Evolutionary conservation across 2,113 vertebrate genomes (phyloP), one percentile per base, ranked within the genome.

Genomic region (Tragulus kanchil): DNA sequence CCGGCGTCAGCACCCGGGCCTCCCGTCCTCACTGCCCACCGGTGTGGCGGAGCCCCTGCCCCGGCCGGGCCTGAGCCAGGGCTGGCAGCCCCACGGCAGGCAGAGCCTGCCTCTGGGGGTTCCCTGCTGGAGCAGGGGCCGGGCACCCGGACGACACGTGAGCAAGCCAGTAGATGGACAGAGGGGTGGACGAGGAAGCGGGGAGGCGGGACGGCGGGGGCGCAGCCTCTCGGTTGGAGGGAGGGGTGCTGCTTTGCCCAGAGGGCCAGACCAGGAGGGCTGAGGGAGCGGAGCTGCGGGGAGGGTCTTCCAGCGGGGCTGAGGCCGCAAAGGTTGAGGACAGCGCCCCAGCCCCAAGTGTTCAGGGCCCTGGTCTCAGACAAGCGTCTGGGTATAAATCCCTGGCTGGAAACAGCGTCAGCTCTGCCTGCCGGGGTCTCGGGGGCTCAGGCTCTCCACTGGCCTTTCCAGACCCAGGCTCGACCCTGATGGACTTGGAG

Each of bases 111-210:
- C 26, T 9, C 61, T 36, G 36, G 36, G 36, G 36, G 36, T 25
- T 36, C 87, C 3, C 19, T 10, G 28, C 71, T 12, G 28, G 42
- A 15, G 14, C 19, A 15, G 14, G 58, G 14, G 21, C 28, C 8
- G 58, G 16, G 25, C 6, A 31, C 61, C 15, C 8, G 1, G 50
- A 16, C 3, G 45, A 28, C 31, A 11, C 42, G 56, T 2, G 26
- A 45, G 62, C 77, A 23, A 15, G 6, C 15, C 36, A n/a, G 1
- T n/a, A 52, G 56, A 52, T 2, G 13, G 28, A 77, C 71, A 8
- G 28, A 62, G 8, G 28, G 42, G 3, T n/a, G 0, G 0, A 5
- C 5, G 26, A 36, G 1, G 11, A 36, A 59, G 25, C 36, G 36
- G 36, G 36, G 36, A 36, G 36, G 36, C 36, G 36, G 36, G 36